Conservation (phyloP, 2,888 invertebrate genomes). For the Hypercompe scribonia region DNA sequence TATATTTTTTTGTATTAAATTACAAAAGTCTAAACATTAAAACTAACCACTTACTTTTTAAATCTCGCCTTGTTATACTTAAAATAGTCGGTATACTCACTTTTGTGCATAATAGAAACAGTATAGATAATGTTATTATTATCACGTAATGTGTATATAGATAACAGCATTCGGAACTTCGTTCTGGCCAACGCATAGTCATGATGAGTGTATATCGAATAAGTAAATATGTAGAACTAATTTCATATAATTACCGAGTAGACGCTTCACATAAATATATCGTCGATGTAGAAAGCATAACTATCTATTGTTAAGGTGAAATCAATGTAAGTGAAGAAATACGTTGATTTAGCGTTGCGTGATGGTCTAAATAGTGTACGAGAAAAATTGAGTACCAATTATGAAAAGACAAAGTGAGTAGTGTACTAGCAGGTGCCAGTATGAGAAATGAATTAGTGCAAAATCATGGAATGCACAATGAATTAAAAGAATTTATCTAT, state of each 20-base stretch:
- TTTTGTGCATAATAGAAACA: neutral
- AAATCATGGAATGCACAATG: neutral
- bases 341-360: conserved; percentile 61
- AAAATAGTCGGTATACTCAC: neutral
- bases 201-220: neutral
- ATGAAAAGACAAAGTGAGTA: conserved; percentile 27
- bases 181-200: conserved; percentile 7
- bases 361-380: conserved; percentile 54
- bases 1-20: neutral
- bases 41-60: neutral
- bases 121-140: neutral
- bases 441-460: conserved; percentile 8
- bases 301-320: conserved; percentile 69
- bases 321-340: conserved; percentile 64
- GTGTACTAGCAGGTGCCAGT: neutral
- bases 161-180: conserved; percentile 26
- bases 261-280: conserved; percentile 42
- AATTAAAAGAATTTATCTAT: neutral
- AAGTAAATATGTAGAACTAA: conserved; percentile 21
- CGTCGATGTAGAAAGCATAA: conserved; percentile 69
- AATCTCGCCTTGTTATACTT: neutral
- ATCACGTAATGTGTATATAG: conserved; percentile 3
- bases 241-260: conserved; percentile 42
- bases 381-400: conserved; percentile 51
- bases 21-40: neutral